Evolutionary conservation across 2,888 invertebrate species (phyloP).

Genomic region (Maniola hyperantus): DNA sequence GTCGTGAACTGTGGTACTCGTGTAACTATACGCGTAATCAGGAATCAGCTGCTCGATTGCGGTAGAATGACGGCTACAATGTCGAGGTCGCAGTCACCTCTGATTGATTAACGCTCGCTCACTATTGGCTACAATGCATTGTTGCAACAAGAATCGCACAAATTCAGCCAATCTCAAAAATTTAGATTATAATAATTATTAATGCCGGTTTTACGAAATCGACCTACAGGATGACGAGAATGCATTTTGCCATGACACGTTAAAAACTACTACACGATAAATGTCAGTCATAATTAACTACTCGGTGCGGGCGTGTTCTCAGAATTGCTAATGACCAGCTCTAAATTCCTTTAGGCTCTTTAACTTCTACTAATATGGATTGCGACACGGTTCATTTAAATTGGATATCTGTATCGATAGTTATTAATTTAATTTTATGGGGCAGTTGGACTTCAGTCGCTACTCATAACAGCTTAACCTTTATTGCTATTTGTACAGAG

Average conservation of each 20-base stretch:
- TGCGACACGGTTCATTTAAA: conserved; percentile 4
- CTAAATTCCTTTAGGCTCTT: conserved; percentile 23
- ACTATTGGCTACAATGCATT: too few relatives aligned
- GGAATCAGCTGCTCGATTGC: too few relatives aligned
- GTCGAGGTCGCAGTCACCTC: too few relatives aligned
- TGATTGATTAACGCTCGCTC: too few relatives aligned
- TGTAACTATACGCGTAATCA: neutral
- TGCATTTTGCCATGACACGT: conserved; percentile 14
- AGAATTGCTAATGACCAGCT: conserved; percentile 18
- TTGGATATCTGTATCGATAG: conserved; percentile 12
- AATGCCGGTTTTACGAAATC: too few relatives aligned
- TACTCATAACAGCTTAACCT: neutral
- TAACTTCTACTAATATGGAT: conserved; percentile 24
- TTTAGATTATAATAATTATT: too few relatives aligned
- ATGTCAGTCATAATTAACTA: conserved; percentile 25
- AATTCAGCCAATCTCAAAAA: too few relatives aligned
- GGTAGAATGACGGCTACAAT: too few relatives aligned
- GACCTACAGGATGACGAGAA: neutral
- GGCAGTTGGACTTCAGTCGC: conserved; percentile 3
- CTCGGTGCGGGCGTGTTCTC: conserved; percentile 8
- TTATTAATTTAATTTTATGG: neutral
- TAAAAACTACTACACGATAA: conserved; percentile 22
- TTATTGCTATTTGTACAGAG: conserved; percentile 5
- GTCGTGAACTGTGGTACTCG: too few relatives aligned
- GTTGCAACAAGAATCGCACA: too few relatives aligned